phyloP scores from a whole-genome alignment of 2,797 vertebrate genomes.

The Cossypha dichroa region DNA sequence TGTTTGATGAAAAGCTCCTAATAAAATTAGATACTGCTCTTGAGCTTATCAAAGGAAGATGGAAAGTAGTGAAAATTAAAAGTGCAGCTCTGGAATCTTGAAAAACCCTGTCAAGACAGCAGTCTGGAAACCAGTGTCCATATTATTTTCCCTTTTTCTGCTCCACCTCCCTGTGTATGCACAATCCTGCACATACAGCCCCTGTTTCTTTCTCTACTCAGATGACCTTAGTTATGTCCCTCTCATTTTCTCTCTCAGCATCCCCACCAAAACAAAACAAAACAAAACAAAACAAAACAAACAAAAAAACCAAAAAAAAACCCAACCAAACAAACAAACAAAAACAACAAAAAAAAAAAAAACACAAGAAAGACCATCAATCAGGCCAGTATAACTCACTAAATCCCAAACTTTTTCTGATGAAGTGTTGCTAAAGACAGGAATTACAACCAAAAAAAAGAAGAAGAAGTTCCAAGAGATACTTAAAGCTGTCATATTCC shows the following conservation, averaged over 20 bases:
- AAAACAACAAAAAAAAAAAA: not conserved
- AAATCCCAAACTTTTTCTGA: not conserved
- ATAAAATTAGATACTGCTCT: conserved; percentile 78
- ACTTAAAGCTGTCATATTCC: not conserved
- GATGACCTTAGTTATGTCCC: not conserved
- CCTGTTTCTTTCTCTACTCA: not conserved
- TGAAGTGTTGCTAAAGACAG: not conserved
- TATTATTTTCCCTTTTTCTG: conserved; percentile 35
- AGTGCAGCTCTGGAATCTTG: conserved; percentile 59
- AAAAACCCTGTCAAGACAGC: conserved; percentile 60
- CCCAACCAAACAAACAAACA: too few relatives aligned
- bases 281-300: too few relatives aligned
- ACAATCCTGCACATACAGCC: not conserved
- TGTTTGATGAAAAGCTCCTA: conserved; percentile 73
- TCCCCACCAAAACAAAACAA: not conserved
- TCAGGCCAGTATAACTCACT: not conserved
- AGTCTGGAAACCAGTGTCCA: conserved; percentile 37
- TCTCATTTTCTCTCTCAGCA: not conserved
- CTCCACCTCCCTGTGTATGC: not conserved
- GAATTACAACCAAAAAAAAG: not conserved
- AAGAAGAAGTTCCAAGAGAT: not conserved
- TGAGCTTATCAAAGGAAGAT: conserved; percentile 69
- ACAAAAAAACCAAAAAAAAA: too few relatives aligned
- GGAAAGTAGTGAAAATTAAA: conserved; percentile 75
- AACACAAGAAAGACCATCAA: not conserved